phyloP scores from a whole-genome alignment of 2,113 vertebrate species.

The Mola mola region DNA sequence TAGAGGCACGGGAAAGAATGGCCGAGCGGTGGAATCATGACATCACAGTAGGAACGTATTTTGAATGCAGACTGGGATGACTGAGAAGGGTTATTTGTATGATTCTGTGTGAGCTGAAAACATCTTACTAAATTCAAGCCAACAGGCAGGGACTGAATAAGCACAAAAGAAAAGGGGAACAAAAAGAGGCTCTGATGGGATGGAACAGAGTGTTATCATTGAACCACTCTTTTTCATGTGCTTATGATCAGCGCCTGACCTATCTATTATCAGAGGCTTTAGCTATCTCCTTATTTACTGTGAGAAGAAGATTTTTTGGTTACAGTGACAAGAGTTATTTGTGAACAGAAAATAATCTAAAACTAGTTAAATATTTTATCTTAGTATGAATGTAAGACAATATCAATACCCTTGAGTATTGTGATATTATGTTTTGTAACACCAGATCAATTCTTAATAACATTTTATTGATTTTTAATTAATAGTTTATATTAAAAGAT shows the following conservation, averaged over 20 bases:
- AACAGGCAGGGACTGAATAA: background rate
- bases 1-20: too few relatives aligned
- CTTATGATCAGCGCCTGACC: background rate
- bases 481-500: too few relatives aligned
- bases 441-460: too few relatives aligned
- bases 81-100: background rate
- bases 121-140: slow-evolving; percentile 3
- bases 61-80: background rate
- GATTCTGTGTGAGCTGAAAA: background rate
- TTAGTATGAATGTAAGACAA: background rate
- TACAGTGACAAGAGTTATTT: background rate
- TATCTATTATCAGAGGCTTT: background rate
- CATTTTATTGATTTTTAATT: too few relatives aligned
- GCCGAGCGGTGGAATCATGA: background rate
- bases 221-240: background rate
- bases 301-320: background rate
- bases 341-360: slow-evolving; percentile 1
- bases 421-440: too few relatives aligned
- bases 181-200: background rate
- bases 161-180: background rate
- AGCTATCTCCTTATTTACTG: background rate
- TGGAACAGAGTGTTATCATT: slow-evolving; percentile 28
- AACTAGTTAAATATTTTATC: too few relatives aligned
- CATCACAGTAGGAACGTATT: background rate
- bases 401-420: background rate